Base-by-base conservation (phyloP, 2,113 vertebrate genomes). In the Erythrocercus mccallii region DNA sequence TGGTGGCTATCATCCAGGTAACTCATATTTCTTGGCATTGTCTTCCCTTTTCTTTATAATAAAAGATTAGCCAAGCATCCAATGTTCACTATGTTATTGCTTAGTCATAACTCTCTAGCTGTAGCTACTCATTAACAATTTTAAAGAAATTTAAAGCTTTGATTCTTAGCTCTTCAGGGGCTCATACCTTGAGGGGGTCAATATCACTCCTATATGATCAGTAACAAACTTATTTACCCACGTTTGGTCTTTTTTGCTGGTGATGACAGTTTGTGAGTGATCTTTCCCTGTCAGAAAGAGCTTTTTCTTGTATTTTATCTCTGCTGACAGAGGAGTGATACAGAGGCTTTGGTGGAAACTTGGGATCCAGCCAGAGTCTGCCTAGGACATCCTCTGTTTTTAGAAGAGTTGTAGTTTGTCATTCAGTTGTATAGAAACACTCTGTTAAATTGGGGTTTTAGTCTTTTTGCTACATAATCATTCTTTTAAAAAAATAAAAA, bases 171-270 rank as follows among this genome's bases (percentile, higher is more conserved):
- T 54, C 48, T 38, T 54, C n/a, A 56, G 3, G 11, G 5, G 11
- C 24, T 83, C 4, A 66, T 14, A 44, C 40, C 24, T 51, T 51
- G 16, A 51, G 6, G 15, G 5, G 10, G 4, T 54, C 1, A 2
- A 17, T 38, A 54, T 14, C 48, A 45, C 9, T 37, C 9, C 21
- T 21, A 45, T 28, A 27, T 45, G 48, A 38, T 28, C 23, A 33
- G 28, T 28, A 64, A 38, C 38, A 62, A 62, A 33, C 5, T 25
- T 23, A 33, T 28, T 73, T 64, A 11, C 18, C 9, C 14, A 54
- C 3, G 4, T 38, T 28, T 0, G 0, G 11, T 45, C n/a, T 54
- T 16, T 33, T 72, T 54, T 73, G 9, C 11, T 45, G 2, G 7
- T 22, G 17, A 27, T 45, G 15, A 13, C 19, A 33, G 18, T 18